Evolutionary conservation across 2,888 invertebrate genomes (phyloP).

Genomic region (Drosophila mimica): DNA sequence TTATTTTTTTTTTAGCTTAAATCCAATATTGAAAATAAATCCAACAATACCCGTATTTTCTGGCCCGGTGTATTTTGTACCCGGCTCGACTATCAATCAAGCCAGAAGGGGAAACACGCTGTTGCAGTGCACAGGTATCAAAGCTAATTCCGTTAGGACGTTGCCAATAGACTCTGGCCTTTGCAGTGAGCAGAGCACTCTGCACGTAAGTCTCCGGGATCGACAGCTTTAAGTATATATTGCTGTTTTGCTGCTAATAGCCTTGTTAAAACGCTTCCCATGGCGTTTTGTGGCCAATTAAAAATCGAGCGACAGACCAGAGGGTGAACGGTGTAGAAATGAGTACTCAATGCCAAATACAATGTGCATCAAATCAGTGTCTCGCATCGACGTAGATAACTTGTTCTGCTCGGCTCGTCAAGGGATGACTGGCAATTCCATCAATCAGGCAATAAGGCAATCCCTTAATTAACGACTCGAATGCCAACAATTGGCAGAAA

Average conservation of each 20-base stretch:
- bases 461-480: constrained; percentile 77
- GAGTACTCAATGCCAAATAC: constrained; percentile 37
- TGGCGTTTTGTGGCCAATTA: constrained; percentile 62
- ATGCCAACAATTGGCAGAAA: constrained; percentile 37
- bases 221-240: constrained; percentile 49
- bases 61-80: constrained; percentile 18
- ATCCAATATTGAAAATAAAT: constrained; percentile 7
- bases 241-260: constrained; percentile 50
- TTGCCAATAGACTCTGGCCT: constrained; percentile 27
- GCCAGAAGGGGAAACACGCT: constrained; percentile 9
- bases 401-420: constrained; percentile 13
- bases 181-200: constrained; percentile 33
- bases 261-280: constrained; percentile 26
- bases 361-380: constrained; percentile 60
- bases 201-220: constrained; percentile 21
- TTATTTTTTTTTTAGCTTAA: too few species aligned
- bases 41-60: background rate
- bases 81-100: constrained; percentile 48
- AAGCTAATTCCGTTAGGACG: constrained; percentile 43
- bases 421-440: constrained; percentile 23
- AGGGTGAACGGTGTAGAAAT: constrained; percentile 2
- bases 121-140: constrained; percentile 24
- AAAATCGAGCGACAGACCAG: constrained; percentile 26
- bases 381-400: constrained; percentile 16
- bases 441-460: constrained; percentile 78